These are phyloP conservation scores for Drosophila merina DNA, from an alignment of 2,888 invertebrate genomes.

Conservation along the genomic window DNA sequence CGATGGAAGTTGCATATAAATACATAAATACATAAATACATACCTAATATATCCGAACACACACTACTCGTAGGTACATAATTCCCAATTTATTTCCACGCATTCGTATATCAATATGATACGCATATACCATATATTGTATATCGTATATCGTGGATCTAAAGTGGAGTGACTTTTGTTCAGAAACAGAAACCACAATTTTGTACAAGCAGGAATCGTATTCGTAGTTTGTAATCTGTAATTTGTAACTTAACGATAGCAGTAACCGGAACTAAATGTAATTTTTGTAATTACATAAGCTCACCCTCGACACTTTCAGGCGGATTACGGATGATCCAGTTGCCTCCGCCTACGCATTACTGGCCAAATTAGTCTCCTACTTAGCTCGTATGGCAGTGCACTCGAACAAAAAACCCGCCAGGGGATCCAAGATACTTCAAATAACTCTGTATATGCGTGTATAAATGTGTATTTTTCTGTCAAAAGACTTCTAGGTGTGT, in stretches of 20 bases:
- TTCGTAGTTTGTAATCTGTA: conserved; percentile 45
- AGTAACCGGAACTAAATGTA: conserved; percentile 55
- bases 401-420: conserved; percentile 12
- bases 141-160: conserved; percentile 8
- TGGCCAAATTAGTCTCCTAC: conserved; percentile 72
- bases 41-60: conserved; percentile 37
- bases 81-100: conserved; percentile 28
- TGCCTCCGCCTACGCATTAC: conserved; percentile 48
- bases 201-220: conserved; percentile 36
- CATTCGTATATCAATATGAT: conserved; percentile 11
- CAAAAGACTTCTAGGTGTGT: conserved; percentile 74
- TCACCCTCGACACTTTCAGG: conserved; percentile 23
- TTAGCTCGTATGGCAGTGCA: conserved; percentile 46
- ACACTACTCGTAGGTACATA: conserved; percentile 33
- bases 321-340: conserved; percentile 17
- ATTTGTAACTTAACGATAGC: conserved; percentile 52
- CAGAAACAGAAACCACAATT: conserved; percentile 22
- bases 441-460: conserved; percentile 67
- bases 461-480: conserved; percentile 65
- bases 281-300: conserved; percentile 64
- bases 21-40: conserved; percentile 52
- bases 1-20: conserved; percentile 59
- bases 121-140: neutral
- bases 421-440: conserved; percentile 36
- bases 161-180: conserved; percentile 27